A percentile compares a stretch with the other conserved stretches of the same genome.
phyloP scores from a whole-genome alignment of 1,140 invertebrate genomes.

The Metopolophium dirhodum region DNA sequence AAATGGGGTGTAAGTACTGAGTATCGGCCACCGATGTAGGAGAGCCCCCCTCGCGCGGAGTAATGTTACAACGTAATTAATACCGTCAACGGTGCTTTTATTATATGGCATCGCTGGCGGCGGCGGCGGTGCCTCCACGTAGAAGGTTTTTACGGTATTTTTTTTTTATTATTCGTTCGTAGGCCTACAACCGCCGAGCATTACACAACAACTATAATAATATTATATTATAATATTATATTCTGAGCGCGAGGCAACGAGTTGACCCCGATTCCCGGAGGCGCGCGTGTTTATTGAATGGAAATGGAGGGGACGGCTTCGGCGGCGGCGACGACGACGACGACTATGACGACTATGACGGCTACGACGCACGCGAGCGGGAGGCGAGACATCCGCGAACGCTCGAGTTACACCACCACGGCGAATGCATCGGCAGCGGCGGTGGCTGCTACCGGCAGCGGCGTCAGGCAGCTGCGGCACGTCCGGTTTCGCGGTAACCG shows the following conservation, averaged over 20 bases:
- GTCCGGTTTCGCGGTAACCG: conserved; percentile 40
- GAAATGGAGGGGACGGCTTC: conserved; percentile 20
- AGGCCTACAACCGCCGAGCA: background rate
- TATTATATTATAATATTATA: conserved; percentile 5
- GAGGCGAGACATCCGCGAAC: conserved; percentile 44
- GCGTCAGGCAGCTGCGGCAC: conserved; percentile 39
- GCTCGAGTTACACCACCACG: conserved; percentile 15
- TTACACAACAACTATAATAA: background rate
- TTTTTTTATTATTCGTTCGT: background rate
- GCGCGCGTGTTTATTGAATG: conserved; percentile 43
- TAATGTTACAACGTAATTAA: conserved; percentile 7
- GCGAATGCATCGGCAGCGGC: background rate
- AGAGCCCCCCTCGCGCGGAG: background rate
- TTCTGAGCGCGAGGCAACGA: background rate
- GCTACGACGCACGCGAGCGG: background rate
- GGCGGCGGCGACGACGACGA: background rate
- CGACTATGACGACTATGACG: background rate
- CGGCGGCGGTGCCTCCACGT: background rate
- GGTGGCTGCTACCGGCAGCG: conserved; percentile 17
- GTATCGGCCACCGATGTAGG: background rate
- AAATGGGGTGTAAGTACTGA: background rate
- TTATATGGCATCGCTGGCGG: conserved; percentile 4
- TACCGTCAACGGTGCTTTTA: background rate
- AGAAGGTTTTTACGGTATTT: background rate
- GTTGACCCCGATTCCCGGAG: conserved; percentile 40